Base-by-base conservation (phyloP, 2,888 invertebrate genomes). In the Onthophagus sagittarius region DNA sequence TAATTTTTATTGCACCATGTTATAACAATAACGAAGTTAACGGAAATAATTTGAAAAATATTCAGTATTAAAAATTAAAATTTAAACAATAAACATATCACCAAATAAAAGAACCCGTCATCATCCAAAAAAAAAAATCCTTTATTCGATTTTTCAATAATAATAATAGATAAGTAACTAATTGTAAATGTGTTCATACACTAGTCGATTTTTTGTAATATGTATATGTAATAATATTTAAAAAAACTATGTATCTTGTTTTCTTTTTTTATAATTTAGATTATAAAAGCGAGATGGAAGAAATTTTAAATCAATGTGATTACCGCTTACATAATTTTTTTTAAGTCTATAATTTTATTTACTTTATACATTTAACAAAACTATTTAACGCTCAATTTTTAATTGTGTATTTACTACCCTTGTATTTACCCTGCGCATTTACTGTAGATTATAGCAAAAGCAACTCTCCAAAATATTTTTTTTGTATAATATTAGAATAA, bases 181-280 rank as follows among this genome's bases (percentile, higher is more conserved):
- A 15, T 23, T 67, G 67, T 67, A 67, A 67, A 67, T 67, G 67
- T 67, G 67, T 67, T 67, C 67, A 67, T 31, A 32, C 67, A 67
- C 67, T 67, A 67, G 67, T 67, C 67, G 31, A 67, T 67, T 53
- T 53, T 53, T 53, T 67, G 67, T 67, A 67, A 67, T 32, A 67
- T 67, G n/a, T 67, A 7, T 67, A 31, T 67, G 67, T 67, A 31
- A 31, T 31, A 67, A 15, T 67, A 67, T 67, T 23, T 64, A 23
- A 23, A 23, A 23, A 23, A 53, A 53, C 39, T 7, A 53, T 53
- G 39, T 53, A 53, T 53, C 39, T 9, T 23, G 23, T 23, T 23
- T 23, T 53, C 39, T 53, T 53, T 9, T 53, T 53, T 53, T 53
- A n/a, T 9, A 53, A 53, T 53, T 53, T 53, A 53, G 39, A 4